A percentile compares a stretch with the other conserved stretches of the same genome.
phyloP scores from a whole-genome alignment of 1,140 invertebrate species.

The Amyelois transitella region DNA sequence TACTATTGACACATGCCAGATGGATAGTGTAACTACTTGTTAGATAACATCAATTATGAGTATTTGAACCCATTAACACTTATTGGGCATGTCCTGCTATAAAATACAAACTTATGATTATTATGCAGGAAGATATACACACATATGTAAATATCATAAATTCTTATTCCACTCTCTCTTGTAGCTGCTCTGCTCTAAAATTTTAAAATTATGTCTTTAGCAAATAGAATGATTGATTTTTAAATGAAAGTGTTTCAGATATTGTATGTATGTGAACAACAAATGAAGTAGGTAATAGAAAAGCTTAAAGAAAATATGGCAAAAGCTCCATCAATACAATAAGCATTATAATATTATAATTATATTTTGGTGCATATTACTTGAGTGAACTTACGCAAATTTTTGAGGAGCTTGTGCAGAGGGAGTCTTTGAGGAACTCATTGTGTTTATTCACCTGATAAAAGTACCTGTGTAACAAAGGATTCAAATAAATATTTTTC shows the following conservation, averaged over 20 bases:
- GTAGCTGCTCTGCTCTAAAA: too few relatives aligned
- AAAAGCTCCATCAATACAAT: too few relatives aligned
- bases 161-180: neutral
- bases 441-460: neutral
- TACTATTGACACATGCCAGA: neutral
- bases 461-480: neutral
- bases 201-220: too few relatives aligned
- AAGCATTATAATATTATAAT: too few relatives aligned
- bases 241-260: too few relatives aligned
- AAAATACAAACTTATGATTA: neutral
- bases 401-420: slow-evolving; percentile 22
- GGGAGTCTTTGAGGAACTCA: slow-evolving; percentile 13
- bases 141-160: neutral
- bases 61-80: neutral
- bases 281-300: too few relatives aligned
- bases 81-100: neutral
- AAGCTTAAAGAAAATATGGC: too few relatives aligned
- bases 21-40: neutral
- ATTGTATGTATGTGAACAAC: too few relatives aligned
- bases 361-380: neutral
- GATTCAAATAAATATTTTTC: neutral
- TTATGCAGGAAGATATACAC: neutral
- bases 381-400: slow-evolving; percentile 27
- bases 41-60: neutral
- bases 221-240: too few relatives aligned